Conservation (phyloP, 1,140 invertebrate species). For the Pygmarrhopalites habei region DNA sequence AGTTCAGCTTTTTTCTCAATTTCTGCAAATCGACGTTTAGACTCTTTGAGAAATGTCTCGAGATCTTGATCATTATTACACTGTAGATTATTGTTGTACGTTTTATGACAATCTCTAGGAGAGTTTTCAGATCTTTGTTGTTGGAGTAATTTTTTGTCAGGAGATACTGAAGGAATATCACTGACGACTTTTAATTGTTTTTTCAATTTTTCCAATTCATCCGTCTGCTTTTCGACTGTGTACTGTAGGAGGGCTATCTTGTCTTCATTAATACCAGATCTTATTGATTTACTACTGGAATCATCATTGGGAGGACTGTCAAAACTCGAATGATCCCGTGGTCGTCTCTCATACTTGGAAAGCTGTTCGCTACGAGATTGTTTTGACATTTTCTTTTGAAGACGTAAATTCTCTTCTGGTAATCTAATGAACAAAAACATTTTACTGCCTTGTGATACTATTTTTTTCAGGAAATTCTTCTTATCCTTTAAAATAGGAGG, state of each 20-base stretch:
- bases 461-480: too few species aligned
- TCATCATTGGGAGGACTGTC: too few species aligned
- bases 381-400: neutral
- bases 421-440: neutral
- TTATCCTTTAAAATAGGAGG: too few species aligned
- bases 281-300: neutral
- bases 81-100: neutral
- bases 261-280: conserved; percentile 14
- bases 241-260: conserved; percentile 33
- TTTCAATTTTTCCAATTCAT: conserved; percentile 22
- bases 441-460: too few species aligned
- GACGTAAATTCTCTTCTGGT: neutral
- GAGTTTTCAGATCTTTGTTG: too few species aligned
- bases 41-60: conserved; percentile 26
- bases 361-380: neutral
- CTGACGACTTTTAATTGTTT: neutral
- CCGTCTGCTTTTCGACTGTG: conserved; percentile 27
- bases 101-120: too few species aligned
- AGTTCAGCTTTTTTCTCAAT: conserved; percentile 25
- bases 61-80: conserved; percentile 8
- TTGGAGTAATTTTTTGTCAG: neutral
- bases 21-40: conserved; percentile 27
- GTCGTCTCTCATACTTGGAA: too few species aligned
- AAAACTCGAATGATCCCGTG: too few species aligned
- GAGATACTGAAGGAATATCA: neutral